Evolutionary conservation across 2,888 invertebrate genomes (phyloP), one percentile per base, ranked within the genome.

Genomic region (Rosalia funebris): DNA sequence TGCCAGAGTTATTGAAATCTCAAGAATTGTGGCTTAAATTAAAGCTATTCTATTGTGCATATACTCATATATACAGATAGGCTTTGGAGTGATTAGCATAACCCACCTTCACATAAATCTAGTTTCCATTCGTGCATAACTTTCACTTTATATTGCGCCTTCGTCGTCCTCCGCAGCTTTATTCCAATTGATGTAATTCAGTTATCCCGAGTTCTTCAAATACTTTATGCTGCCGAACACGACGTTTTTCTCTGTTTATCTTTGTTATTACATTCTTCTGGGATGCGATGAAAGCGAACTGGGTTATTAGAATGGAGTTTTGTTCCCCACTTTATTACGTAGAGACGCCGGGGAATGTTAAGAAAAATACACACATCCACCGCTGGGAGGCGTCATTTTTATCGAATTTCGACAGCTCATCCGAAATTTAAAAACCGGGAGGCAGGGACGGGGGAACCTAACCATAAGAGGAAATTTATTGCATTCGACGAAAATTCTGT

Each of bases 231-330:
- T 39, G 14, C 34, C 48, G 37, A 48, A 48, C 37, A 37, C 17
- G 48, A 17, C 36, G 48, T 48, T 48, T 48, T 48, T 48, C 48
- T 48, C 36, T 50, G 50, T 50, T 50, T 50, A 50, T 50, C 50
- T 50, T 39, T 50, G 39, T 50, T 50, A 50, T 50, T 50, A 50
- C 50, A 50, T 50, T 50, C 50, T 39, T 50, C 15, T 7, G 14
- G 39, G 39, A 39, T 25, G 50, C 44, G 44, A 44, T 44, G 44
- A 44, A 44, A 44, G 25, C 10, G 50, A 39, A 50, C 20, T 50
- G 50, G 39, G 37, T 39, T 39, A 39, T 25, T 39, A 39, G 25
- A 39, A 50, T 12, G 25, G 34, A 11, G 31, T 9, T 17, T 14
- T 9, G 5, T 17, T 34, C 39, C 20, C 14, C 37, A 50, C 50